Base-by-base conservation (phyloP, 2,113 vertebrate species). In the Nothocercus nigrocapillus region DNA sequence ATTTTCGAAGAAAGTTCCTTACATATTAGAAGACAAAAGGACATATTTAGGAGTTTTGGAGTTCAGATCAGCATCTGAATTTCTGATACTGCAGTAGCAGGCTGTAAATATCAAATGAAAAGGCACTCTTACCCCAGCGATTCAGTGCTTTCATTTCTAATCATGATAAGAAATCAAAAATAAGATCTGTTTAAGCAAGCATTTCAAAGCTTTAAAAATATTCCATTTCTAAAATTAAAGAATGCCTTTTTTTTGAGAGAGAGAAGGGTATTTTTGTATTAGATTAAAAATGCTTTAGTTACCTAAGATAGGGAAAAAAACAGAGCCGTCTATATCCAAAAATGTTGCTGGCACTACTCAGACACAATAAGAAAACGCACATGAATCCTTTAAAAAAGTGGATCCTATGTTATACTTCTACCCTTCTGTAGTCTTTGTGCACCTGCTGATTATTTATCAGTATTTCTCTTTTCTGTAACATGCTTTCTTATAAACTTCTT, bases 1-100 rank as follows among this genome's bases (percentile, higher is more conserved):
- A 54, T 82, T 91, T 92, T 86, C 9, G 73, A 54, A 79, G 12
- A 36, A 68, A 76, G 18, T 17, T 63, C 30, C 58, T 56, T 74
- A 18, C 14, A 58, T 0, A 0, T 82, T 58, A 88, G 64, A 82
- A 89, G 47, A 68, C 64, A 92, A 95, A 87, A 85, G 66, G 51
- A 95, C 85, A 49, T 85, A 88, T 74, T 82, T 72, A 82, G 58
- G 34, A 88, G 15, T 47, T 76, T 64, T 83, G 42, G 72, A 87
- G 45, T 38, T 85, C 64, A 81, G 77, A 70, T 40, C n/a, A 89
- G 16, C 18, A 28, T 64, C 88, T 89, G 72, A 42, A 72, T 92
- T 88, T 89, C 42, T 68, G 38, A 59, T 56, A 53, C 66, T 78
- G 42, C 77, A 94, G 12, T 10, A 85, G 36, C 3, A 14, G 88